Percentiles rank a stretch among this genome's conserved stretches.
Conservation (phyloP, 2,888 invertebrate genomes). For the Tetranychus piercei region DNA sequence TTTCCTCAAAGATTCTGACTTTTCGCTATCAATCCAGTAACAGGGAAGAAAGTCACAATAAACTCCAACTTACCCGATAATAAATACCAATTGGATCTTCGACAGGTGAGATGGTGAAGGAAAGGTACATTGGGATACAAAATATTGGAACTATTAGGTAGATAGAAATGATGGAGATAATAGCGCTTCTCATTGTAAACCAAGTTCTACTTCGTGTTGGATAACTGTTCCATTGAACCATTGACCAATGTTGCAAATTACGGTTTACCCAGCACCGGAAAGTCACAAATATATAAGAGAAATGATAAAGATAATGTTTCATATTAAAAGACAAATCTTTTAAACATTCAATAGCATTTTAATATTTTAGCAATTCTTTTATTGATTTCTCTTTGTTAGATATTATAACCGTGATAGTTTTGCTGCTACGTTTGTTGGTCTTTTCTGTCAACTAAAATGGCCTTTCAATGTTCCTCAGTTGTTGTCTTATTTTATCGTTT, state of each 20-base stretch:
- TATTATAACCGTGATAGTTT: too few species aligned
- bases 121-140: slow-evolving; percentile 65
- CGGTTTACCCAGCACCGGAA: too few species aligned
- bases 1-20: too few species aligned
- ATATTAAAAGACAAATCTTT: slow-evolving; percentile 2
- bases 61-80: neutral
- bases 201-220: slow-evolving; percentile 24
- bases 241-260: too few species aligned
- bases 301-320: neutral
- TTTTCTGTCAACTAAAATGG: too few species aligned
- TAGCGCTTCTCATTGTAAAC: slow-evolving; percentile 58
- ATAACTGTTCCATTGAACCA: slow-evolving; percentile 37
- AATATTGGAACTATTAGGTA: slow-evolving; percentile 64
- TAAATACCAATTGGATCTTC: neutral
- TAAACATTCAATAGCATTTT: neutral
- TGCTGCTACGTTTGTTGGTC: too few species aligned
- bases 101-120: slow-evolving; percentile 44
- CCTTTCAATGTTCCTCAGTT: too few species aligned
- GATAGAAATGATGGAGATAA: slow-evolving; percentile 54
- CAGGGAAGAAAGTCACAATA: too few species aligned
- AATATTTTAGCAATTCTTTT: neutral
- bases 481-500: too few species aligned
- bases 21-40: too few species aligned
- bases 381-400: neutral
- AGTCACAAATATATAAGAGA: neutral